Percentiles rank a stretch among this genome's conserved stretches.
phyloP scores from a whole-genome alignment of 2,888 invertebrate genomes.

The Branchellion lobata region DNA sequence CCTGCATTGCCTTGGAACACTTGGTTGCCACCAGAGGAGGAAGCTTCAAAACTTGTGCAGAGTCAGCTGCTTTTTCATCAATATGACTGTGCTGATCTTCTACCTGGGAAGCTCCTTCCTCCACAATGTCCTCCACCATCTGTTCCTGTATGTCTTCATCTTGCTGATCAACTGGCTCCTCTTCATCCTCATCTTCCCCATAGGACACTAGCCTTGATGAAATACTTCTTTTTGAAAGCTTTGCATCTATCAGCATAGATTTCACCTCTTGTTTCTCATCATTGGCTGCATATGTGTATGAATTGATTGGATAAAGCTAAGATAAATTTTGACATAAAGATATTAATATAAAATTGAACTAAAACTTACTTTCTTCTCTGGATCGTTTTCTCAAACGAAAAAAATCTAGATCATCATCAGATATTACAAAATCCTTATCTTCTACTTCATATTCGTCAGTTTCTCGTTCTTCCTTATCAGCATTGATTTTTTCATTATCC shows the following conservation, averaged over 20 bases:
- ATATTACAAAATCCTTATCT: slow-evolving; percentile 20
- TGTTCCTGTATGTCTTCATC: neutral
- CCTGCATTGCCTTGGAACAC: slow-evolving; percentile 45
- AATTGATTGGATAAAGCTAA: neutral
- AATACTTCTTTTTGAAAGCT: neutral
- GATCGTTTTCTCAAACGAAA: slow-evolving; percentile 8
- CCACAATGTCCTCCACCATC: neutral
- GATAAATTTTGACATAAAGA: neutral
- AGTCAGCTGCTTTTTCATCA: neutral
- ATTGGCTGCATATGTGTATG: neutral
- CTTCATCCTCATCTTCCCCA: slow-evolving; percentile 38
- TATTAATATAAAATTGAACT: neutral
- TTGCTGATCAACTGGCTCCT: neutral
- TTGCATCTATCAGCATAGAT: neutral
- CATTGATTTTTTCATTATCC: no score
- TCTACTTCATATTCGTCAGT: neutral
- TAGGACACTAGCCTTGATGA: slow-evolving; percentile 36
- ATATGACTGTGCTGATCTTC: no score
- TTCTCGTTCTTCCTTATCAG: neutral
- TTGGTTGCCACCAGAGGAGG: slow-evolving; percentile 43
- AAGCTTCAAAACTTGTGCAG: slow-evolving; percentile 25
- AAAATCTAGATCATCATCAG: slow-evolving; percentile 20
- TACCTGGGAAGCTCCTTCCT: neutral
- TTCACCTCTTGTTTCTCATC: neutral
- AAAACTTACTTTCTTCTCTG: slow-evolving; percentile 19